These are phyloP conservation scores for Himantopus leucocephalus DNA, from an alignment of 2,113 vertebrate species.

Conservation along the genomic window DNA sequence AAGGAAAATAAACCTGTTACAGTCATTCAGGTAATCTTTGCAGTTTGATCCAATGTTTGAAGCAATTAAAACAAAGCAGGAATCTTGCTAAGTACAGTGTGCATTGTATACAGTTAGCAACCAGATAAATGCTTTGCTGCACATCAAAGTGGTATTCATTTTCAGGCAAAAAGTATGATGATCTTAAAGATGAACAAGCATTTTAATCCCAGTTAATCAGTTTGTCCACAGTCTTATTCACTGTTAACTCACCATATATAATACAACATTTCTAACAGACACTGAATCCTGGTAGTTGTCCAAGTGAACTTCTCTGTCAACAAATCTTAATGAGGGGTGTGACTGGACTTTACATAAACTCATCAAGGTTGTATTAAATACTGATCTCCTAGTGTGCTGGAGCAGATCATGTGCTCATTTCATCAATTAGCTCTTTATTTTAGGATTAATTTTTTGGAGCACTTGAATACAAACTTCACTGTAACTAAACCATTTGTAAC, in stretches of 20 bases:
- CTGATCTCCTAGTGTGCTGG: neutral
- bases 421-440: constrained; percentile 36
- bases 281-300: constrained; percentile 14
- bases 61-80: neutral
- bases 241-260: neutral
- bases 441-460: neutral
- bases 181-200: neutral
- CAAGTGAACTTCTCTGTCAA: constrained; percentile 24
- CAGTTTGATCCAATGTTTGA: neutral
- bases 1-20: neutral
- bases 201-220: constrained; percentile 40
- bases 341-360: constrained; percentile 47
- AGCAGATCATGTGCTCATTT: constrained; percentile 1
- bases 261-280: constrained; percentile 7
- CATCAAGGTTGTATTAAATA: constrained; percentile 14
- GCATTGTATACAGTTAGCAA: neutral
- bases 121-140: neutral
- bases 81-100: neutral
- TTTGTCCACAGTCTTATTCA: neutral
- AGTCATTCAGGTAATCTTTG: neutral
- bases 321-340: constrained; percentile 23
- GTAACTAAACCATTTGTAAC: neutral
- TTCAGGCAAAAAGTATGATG: neutral
- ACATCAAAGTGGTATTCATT: neutral
- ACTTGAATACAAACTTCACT: neutral